These are phyloP conservation scores for Marisa cornuarietis DNA, from an alignment of 1,140 invertebrate genomes.

Conservation along the genomic window DNA sequence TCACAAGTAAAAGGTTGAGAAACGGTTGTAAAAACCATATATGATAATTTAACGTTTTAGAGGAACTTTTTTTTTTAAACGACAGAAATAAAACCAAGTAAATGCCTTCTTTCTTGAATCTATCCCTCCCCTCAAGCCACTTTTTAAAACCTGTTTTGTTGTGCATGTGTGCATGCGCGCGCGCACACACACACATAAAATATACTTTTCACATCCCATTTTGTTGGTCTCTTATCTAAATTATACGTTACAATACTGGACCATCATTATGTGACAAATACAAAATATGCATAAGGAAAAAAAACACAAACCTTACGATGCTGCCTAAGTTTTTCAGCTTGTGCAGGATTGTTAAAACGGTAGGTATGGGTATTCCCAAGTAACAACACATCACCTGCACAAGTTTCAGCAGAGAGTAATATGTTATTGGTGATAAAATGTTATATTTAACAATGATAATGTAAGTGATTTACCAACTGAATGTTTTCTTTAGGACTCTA, in stretches of 20 bases:
- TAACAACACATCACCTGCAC: conserved; percentile 80
- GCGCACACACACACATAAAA: neutral
- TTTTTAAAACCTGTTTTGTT: neutral
- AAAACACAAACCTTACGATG: conserved; percentile 43
- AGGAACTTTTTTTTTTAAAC: no score
- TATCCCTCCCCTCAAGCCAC: neutral
- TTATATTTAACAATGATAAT: neutral
- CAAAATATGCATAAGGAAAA: no score
- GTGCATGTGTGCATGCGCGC: neutral
- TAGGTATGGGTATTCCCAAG: conserved; percentile 91
- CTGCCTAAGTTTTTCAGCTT: conserved; percentile 82
- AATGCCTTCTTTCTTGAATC: neutral
- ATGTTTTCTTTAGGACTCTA: no score
- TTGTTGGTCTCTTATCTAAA: no score
- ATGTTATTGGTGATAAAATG: neutral
- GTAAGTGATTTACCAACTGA: neutral
- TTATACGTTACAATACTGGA: no score
- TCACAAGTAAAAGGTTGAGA: no score
- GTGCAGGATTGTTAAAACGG: conserved; percentile 90
- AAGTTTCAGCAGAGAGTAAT: conserved; percentile 14
- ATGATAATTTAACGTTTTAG: no score
- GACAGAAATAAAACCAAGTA: neutral
- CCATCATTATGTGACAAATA: no score
- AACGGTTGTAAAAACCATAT: no score
- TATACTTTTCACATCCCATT: no score